These are phyloP conservation scores for Furcifer pardalis DNA, from an alignment of 2,797 vertebrate genomes.

Conservation along the genomic window DNA sequence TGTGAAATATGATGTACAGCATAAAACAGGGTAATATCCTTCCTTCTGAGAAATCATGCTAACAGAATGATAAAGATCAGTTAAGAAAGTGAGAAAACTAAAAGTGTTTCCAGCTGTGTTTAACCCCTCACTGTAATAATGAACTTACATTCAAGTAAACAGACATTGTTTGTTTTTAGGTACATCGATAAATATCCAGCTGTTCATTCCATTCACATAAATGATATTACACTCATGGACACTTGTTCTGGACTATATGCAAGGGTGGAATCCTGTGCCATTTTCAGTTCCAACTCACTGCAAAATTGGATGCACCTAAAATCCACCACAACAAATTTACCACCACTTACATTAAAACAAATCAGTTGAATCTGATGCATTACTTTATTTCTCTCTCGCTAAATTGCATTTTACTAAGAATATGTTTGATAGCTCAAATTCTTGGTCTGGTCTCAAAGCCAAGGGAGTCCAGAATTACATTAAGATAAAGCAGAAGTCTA, in stretches of 20 bases:
- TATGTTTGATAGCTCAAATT: too few species aligned
- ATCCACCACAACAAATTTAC: background rate
- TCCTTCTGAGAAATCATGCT: constrained; percentile 17
- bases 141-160: background rate
- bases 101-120: background rate
- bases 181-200: background rate
- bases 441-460: too few species aligned
- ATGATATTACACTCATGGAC: background rate
- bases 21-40: constrained; percentile 32
- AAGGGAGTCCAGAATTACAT: too few species aligned
- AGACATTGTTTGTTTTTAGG: background rate
- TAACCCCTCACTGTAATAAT: background rate
- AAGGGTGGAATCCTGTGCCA: background rate
- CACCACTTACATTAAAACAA: background rate
- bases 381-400: too few species aligned
- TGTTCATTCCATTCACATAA: background rate
- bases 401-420: too few species aligned
- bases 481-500: too few species aligned
- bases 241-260: background rate
- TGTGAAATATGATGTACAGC: constrained; percentile 25
- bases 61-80: constrained; percentile 29
- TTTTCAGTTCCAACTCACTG: background rate
- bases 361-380: background rate
- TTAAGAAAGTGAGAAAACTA: constrained; percentile 15
- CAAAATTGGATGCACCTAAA: background rate